phyloP scores from a whole-genome alignment of 2,888 invertebrate species.

The Ceratothoa steindachneri region DNA sequence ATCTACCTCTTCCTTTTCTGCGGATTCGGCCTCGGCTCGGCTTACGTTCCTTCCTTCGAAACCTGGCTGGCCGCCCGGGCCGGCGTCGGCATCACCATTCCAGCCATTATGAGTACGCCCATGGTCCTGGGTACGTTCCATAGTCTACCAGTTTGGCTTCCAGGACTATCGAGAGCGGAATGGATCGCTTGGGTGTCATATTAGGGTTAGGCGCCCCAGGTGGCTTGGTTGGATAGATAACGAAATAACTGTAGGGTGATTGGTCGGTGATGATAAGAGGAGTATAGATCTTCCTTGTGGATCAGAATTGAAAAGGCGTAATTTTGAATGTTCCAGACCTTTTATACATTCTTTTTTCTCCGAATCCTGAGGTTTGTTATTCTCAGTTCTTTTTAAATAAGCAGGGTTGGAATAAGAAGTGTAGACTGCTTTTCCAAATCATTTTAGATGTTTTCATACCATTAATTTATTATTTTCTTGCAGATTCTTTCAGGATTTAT shows the following conservation, averaged over 20 bases:
- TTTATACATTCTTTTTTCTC: no score
- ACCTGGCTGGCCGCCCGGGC: conserved; percentile 70
- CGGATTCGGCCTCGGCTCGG: conserved; percentile 71
- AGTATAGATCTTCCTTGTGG: no score
- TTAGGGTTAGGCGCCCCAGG: background rate
- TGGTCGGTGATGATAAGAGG: no score
- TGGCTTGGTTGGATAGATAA: background rate
- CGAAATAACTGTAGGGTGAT: background rate
- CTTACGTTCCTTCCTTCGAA: conserved; percentile 68
- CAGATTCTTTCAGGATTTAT: no score
- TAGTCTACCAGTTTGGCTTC: background rate
- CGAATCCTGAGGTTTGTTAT: no score
- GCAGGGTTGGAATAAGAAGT: no score
- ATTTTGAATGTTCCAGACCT: no score
- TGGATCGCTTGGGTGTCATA: background rate
- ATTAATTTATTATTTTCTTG: no score
- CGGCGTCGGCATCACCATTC: conserved; percentile 77
- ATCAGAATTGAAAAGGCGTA: no score
- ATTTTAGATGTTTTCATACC: no score
- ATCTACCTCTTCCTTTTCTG: conserved; percentile 73
- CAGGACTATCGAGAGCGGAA: background rate
- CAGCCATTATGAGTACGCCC: conserved; percentile 77
- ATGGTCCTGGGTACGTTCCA: conserved; percentile 72
- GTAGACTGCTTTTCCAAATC: no score
- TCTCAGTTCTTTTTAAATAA: no score